Evolutionary conservation across 2,888 invertebrate species (phyloP).

Genomic region (Teleiodes luculella): DNA sequence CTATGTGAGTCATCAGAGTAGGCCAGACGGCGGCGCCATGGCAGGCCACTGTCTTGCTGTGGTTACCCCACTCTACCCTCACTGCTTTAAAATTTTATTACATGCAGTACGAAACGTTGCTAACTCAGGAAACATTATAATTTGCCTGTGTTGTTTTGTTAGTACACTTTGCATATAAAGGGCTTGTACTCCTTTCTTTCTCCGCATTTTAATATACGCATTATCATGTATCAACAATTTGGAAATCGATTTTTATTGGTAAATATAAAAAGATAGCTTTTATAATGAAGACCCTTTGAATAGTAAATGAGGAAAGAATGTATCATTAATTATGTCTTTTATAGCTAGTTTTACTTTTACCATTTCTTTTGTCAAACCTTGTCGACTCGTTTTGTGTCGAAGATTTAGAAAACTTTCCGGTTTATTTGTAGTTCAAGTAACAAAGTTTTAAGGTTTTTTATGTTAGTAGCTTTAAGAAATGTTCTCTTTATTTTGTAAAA

Average conservation of each 20-base stretch:
- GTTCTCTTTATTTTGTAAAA: no score
- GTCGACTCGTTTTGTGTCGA: background rate
- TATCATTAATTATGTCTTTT: background rate
- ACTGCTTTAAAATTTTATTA: conserved; percentile 29
- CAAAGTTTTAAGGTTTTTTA: background rate
- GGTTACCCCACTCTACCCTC: conserved; percentile 28
- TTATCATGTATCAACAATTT: conserved; percentile 5
- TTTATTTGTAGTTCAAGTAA: background rate
- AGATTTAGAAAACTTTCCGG: background rate
- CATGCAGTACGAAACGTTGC: conserved; percentile 11
- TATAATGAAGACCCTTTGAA: background rate
- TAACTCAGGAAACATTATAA: conserved; percentile 38
- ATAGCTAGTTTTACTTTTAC: background rate
- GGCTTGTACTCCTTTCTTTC: conserved; percentile 35
- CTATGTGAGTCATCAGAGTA: conserved; percentile 64
- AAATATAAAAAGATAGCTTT: background rate
- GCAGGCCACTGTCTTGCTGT: conserved; percentile 47
- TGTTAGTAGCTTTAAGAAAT: no score
- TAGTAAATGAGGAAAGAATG: background rate
- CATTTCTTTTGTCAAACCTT: background rate
- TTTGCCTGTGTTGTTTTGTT: conserved; percentile 43
- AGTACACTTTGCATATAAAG: conserved; percentile 50
- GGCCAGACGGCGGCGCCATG: conserved; percentile 62
- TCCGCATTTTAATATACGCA: conserved; percentile 13
- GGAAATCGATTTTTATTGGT: background rate